Evolutionary conservation across 2,113 vertebrate genomes (phyloP), one percentile per base, ranked within the genome.

Genomic region (Peromyscus maniculatus): DNA sequence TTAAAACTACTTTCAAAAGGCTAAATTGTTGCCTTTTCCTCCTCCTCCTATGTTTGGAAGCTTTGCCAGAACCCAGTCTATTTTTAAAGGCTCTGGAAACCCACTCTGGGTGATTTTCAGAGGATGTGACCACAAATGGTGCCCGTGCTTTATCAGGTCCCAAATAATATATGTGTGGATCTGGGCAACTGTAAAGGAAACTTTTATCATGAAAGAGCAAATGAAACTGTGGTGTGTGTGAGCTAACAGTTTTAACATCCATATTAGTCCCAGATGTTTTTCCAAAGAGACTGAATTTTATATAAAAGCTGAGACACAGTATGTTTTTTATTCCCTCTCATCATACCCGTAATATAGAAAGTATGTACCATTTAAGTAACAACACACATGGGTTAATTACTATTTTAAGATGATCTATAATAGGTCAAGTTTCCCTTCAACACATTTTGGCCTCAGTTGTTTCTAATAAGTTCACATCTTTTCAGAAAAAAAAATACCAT

Each of bases 211-310:
- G 97, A 97, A 94, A 97, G 75, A 98, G 97, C 93, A 96, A 98
- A 98, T 94, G 59, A 91, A 93, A 95, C 92, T 96, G 90, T 93
- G 95, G n/a, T 94, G 91, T 94, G 92, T 95, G 93, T 96, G 98
- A 97, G 96, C 93, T 95, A 97, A 98, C 96, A 59, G 96, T 96
- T 98, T 98, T 98, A 97, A 84, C 96, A 93, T 1, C 0, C 86
- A 96, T 97, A 98, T 98, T 98, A 98, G 91, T 98, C 98, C 97
- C 98, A 99, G 98, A 98, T 99, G 98, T 98, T 98, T 97, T 96
- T 97, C 97, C 97, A 97, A 94, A 97, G 83, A 43, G 79, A 96
- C 43, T 84, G 71, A 91, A 77, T 92, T 95, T 97, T 96, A 87
- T 78, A 91, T 93, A 96, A 97, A 97, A 97, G 43, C 94, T 86